Base-by-base conservation (phyloP, 2,113 vertebrate genomes). In the Typhlomys cinereus region DNA sequence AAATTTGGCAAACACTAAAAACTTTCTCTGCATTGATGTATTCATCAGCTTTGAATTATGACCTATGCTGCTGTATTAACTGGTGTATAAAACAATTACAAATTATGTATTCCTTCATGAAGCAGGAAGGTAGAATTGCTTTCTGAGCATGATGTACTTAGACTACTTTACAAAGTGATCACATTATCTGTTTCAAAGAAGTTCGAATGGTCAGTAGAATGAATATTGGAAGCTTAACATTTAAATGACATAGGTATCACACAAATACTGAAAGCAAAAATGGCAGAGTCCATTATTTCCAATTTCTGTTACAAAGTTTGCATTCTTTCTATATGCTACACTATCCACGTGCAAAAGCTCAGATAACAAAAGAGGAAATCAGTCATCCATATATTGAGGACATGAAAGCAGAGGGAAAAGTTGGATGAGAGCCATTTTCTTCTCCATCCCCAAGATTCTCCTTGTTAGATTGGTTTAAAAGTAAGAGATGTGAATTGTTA, bases 301-400 rank as follows among this genome's bases (percentile, higher is more conserved):
- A 62, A 76, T 85, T 93, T 90, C n/a, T 85, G 14, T 21, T 75
- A 76, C 10, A 29, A 3, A 10, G 70, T 93, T 74, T 46, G 50
- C 0, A 83, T 17, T 92, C 84, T 87, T 80, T 83, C 70, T 52
- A 25, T 59, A 62, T 46, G 5, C 27, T 18, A 48, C 69, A 14
- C 11, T 17, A 84, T 76, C 2, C 12, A 78, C 17, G 64, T 70
- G 29, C 54, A 83, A 85, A 93, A 83, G 15, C 14, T 3, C 18
- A 94, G 59, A 48, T 85, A 27, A 86, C 85, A 13, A 12, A 81
- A 94, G 34, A 39, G 54, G 15, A 89, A 87, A 52, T 69, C 15
- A 17, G 50, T 69, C 15, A 17, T 92, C 50, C n/a, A 57, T 34
- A 41, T 62, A 21, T 11, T 74, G 21, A 84, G 54, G 13, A 71